phyloP scores from a whole-genome alignment of 2,888 invertebrate species.

The Teleiodes luculella region DNA sequence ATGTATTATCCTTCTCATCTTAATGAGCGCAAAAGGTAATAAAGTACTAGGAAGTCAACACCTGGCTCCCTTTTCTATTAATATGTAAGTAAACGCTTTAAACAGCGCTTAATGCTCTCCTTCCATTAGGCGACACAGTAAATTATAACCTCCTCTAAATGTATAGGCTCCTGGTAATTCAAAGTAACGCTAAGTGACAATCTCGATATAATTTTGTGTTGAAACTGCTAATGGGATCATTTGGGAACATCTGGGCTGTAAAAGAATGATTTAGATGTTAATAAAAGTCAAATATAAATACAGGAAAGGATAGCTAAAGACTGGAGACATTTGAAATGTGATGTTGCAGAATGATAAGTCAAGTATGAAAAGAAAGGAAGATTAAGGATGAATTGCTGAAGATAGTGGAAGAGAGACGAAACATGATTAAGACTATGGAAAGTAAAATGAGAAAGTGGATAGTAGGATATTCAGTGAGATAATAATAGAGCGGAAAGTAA shows the following conservation, averaged over 20 bases:
- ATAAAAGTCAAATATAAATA: no score
- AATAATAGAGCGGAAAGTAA: no score
- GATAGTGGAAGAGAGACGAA: no score
- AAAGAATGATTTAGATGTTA: constrained; percentile 12
- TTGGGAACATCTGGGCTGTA: constrained; percentile 13
- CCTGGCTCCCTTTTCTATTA: constrained; percentile 72
- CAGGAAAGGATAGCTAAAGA: no score
- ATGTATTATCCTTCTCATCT: constrained; percentile 3
- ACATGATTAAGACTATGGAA: no score
- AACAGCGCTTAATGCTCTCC: constrained; percentile 65
- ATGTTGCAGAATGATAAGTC: no score
- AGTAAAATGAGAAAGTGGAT: no score
- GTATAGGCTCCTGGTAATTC: constrained; percentile 49
- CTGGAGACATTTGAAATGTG: no score
- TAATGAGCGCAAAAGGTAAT: constrained; percentile 9
- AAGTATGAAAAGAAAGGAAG: no score
- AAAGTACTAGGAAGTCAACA: constrained; percentile 48
- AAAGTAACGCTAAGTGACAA: constrained; percentile 26
- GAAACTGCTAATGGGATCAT: constrained; percentile 18
- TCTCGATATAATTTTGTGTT: constrained; percentile 34
- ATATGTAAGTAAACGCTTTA: constrained; percentile 70
- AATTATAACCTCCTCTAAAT: constrained; percentile 67
- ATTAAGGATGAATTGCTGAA: no score
- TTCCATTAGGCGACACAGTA: constrained; percentile 71
- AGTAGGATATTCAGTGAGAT: no score